These are phyloP conservation scores for Poeciliopsis presidionis DNA, from an alignment of 2,797 vertebrate species.

Conservation along the genomic window DNA sequence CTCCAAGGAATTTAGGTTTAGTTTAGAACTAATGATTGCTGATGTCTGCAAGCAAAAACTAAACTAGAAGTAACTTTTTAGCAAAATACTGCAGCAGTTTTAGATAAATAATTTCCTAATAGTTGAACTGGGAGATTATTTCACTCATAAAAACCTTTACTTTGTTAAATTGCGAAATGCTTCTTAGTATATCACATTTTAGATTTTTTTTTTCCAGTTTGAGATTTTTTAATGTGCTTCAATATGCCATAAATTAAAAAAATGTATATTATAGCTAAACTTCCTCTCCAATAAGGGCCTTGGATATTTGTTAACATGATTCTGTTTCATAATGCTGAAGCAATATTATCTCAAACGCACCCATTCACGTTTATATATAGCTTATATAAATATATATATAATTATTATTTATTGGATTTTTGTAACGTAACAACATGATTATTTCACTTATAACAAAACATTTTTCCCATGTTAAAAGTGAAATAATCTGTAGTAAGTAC, in stretches of 20 bases:
- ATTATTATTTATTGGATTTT: too few relatives aligned
- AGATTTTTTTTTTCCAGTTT: background rate
- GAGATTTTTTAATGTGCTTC: background rate
- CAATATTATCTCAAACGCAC: slow-evolving; percentile 8
- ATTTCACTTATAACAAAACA: too few relatives aligned
- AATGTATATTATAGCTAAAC: background rate
- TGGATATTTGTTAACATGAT: background rate
- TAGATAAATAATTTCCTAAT: too few relatives aligned
- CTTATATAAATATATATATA: too few relatives aligned
- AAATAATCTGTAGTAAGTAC: too few relatives aligned
- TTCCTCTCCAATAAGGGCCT: background rate
- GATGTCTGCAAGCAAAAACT: too few relatives aligned
- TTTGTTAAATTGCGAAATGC: background rate
- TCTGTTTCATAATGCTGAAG: background rate
- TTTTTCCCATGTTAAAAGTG: too few relatives aligned
- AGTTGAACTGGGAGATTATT: too few relatives aligned
- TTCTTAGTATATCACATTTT: background rate
- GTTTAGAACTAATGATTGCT: background rate
- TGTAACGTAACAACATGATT: too few relatives aligned
- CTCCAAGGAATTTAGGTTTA: background rate
- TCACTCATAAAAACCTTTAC: background rate
- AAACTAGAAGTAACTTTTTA: too few relatives aligned
- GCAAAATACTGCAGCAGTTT: too few relatives aligned
- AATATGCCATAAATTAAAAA: background rate
- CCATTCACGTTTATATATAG: background rate